A percentile compares a stretch with the other conserved stretches of the same genome.
These are phyloP conservation scores for Exaiptasia diaphana DNA, from an alignment of 64 coral and sea anemone species.

Conservation along the genomic window DNA sequence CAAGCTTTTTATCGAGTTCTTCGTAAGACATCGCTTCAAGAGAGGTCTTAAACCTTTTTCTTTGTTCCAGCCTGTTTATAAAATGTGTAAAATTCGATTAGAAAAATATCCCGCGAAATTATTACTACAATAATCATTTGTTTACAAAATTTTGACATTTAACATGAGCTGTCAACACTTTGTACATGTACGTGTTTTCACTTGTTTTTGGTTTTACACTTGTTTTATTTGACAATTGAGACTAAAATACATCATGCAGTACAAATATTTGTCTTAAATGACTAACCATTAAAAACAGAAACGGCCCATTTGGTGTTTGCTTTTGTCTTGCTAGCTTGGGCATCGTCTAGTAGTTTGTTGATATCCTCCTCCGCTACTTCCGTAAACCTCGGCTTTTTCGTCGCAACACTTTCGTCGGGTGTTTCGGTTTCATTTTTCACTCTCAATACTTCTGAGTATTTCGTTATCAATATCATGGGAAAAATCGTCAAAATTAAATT, in stretches of 20 bases:
- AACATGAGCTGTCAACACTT: no score
- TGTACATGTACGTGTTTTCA: no score
- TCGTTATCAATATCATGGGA: background rate
- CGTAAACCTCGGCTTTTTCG: background rate
- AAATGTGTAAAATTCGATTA: no score
- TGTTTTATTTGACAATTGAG: no score
- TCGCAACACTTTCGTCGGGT: background rate
- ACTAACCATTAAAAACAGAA: conserved; percentile 6
- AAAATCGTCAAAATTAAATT: background rate
- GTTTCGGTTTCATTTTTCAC: background rate
- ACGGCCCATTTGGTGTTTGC: conserved; percentile 1
- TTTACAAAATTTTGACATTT: background rate
- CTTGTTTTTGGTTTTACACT: no score
- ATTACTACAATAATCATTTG: background rate
- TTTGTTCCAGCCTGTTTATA: conserved; percentile 6
- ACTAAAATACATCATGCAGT: no score
- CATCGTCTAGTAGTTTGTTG: background rate
- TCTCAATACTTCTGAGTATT: background rate
- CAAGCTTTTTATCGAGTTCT: background rate
- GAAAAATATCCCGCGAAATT: background rate
- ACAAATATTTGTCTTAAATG: background rate
- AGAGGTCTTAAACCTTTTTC: background rate
- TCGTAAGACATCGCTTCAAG: background rate
- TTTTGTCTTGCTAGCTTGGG: background rate
- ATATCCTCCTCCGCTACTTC: background rate